phyloP scores from a whole-genome alignment of 2,797 vertebrate species.

The Urosaurus nigricauda region DNA sequence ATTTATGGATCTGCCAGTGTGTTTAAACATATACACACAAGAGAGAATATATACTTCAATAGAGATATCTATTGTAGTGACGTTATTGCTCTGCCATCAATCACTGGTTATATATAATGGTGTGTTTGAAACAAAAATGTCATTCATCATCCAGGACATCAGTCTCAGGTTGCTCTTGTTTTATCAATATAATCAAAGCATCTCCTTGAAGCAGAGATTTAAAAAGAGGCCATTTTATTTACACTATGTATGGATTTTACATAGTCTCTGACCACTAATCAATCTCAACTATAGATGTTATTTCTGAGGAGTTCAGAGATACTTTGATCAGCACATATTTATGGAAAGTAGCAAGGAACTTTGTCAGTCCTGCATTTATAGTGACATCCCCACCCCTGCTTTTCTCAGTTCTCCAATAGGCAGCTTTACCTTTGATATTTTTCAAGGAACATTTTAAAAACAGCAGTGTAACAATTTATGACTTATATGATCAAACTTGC shows the following conservation, averaged over 20 bases:
- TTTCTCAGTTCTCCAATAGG: conserved; percentile 16
- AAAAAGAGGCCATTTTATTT: conserved; percentile 48
- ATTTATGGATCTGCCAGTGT: not conserved
- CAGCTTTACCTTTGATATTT: conserved; percentile 30
- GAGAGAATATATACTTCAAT: not conserved
- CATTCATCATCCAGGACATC: conserved; percentile 32
- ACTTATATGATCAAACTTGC: not conserved
- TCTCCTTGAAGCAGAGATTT: not conserved
- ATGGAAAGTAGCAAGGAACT: conserved; percentile 12
- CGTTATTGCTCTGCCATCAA: not conserved
- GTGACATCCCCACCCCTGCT: not conserved
- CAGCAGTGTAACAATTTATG: no score
- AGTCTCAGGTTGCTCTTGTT: conserved; percentile 45
- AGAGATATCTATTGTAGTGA: not conserved
- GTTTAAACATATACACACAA: not conserved
- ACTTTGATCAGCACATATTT: conserved; percentile 54
- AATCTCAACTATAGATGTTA: conserved; percentile 51
- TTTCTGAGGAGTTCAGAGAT: conserved; percentile 59
- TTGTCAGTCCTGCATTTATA: conserved; percentile 16
- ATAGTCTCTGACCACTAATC: conserved; percentile 39
- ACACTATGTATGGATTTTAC: conserved; percentile 49
- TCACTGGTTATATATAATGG: conserved; percentile 1
- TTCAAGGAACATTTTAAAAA: not conserved
- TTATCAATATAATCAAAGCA: conserved; percentile 56
- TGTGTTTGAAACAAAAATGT: conserved; percentile 18